Percentiles rank a stretch among this genome's conserved stretches.
Evolutionary conservation across 2,113 vertebrate genomes (phyloP).

Genomic region (Rhinolophus ferrumequinum): DNA sequence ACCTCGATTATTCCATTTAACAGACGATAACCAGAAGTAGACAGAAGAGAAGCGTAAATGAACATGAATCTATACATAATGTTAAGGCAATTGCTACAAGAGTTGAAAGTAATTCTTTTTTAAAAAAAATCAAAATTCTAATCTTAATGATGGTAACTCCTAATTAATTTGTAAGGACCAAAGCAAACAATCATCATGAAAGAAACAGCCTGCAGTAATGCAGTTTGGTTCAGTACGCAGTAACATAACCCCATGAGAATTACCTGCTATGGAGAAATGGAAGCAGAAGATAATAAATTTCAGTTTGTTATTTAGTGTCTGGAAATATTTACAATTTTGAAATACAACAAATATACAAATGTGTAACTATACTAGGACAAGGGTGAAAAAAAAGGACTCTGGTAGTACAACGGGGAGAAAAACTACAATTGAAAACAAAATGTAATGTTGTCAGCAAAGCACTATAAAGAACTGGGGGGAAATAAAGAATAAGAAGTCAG

Average conservation of each 20-base stretch:
- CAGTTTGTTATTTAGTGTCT: background rate
- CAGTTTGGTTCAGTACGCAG: background rate
- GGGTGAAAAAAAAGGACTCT: background rate
- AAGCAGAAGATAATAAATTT: background rate
- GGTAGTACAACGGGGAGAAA: background rate
- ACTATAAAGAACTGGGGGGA: background rate
- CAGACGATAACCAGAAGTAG: background rate
- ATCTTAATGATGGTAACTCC: background rate
- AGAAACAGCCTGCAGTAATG: background rate
- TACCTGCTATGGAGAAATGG: background rate
- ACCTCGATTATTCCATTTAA: background rate
- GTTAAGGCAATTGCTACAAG: background rate
- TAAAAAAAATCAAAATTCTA: background rate
- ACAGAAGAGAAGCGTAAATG: background rate
- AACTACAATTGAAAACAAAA: background rate
- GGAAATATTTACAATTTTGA: constrained; percentile 24
- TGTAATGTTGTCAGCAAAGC: background rate
- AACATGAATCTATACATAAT: background rate
- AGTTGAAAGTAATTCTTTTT: background rate
- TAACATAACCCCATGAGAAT: background rate
- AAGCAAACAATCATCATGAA: background rate
- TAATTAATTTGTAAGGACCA: background rate
- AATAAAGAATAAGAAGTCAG: background rate
- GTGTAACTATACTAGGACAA: background rate
- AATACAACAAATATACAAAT: background rate